Evolutionary conservation across 1,140 invertebrate species (phyloP).

Genomic region (Lasioglossum baleicum): DNA sequence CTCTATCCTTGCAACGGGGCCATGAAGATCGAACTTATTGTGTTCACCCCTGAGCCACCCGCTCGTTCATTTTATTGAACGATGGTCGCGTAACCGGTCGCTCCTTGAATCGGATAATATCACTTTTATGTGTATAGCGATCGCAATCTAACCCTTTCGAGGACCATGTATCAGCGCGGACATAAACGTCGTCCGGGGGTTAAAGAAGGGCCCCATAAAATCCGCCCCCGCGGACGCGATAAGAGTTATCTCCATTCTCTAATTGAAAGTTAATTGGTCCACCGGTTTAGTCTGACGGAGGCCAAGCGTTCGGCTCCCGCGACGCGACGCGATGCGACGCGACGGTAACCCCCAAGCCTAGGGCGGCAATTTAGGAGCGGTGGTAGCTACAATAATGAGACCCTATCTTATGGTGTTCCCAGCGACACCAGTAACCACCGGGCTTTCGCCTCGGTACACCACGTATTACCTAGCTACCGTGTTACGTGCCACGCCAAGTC

Average conservation of each 20-base stretch:
- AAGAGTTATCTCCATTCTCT: constrained; percentile 77
- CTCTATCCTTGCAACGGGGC: too few species aligned
- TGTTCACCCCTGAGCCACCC: neutral
- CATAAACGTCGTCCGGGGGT: constrained; percentile 73
- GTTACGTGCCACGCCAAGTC: constrained; percentile 55
- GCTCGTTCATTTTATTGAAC: neutral
- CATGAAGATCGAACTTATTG: too few species aligned
- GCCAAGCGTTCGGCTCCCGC: constrained; percentile 42
- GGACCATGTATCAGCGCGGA: constrained; percentile 73
- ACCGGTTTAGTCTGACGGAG: constrained; percentile 67
- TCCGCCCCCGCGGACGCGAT: constrained; percentile 73
- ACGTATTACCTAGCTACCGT: constrained; percentile 59
- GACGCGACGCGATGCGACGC: constrained; percentile 17
- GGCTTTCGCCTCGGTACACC: constrained; percentile 37
- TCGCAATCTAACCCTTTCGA: constrained; percentile 74
- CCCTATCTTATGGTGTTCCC: constrained; percentile 70
- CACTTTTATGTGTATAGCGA: constrained; percentile 57
- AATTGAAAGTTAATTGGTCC: constrained; percentile 80
- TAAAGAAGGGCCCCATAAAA: constrained; percentile 73
- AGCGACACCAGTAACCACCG: constrained; percentile 21
- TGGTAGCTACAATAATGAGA: constrained; percentile 73
- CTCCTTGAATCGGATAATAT: constrained; percentile 60
- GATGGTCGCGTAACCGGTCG: constrained; percentile 20
- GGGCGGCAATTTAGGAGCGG: constrained; percentile 73
- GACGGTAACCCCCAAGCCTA: constrained; percentile 61